phyloP scores from a whole-genome alignment of 1,140 invertebrate species.

The Pseudobourletiella spinata region DNA sequence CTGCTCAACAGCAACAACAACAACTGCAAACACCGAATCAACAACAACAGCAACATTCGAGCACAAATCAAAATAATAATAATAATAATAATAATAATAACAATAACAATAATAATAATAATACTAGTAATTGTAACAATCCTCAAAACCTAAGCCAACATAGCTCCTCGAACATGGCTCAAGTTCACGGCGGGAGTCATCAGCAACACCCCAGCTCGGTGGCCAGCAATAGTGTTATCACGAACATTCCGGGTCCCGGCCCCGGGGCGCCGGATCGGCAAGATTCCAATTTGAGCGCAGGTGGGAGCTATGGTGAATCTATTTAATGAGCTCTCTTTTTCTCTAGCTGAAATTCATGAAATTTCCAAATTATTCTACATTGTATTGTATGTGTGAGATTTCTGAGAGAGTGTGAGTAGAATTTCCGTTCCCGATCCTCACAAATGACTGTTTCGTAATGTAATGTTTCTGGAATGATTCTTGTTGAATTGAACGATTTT shows the following conservation, averaged over 20 bases:
- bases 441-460: too few relatives aligned
- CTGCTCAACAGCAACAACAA: not conserved
- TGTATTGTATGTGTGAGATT: too few relatives aligned
- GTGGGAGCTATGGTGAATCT: conserved; percentile 49
- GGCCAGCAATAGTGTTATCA: not conserved
- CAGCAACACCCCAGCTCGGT: conserved; percentile 1
- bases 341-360: not conserved
- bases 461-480: too few relatives aligned
- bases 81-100: not conserved
- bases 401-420: too few relatives aligned
- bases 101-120: not conserved
- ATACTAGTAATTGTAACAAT: not conserved
- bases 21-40: not conserved
- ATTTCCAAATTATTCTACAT: too few relatives aligned
- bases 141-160: not conserved
- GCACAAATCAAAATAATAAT: too few relatives aligned
- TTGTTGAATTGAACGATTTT: too few relatives aligned
- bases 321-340: conserved; percentile 15
- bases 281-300: conserved; percentile 92
- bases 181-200: not conserved
- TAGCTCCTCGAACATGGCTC: not conserved
- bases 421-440: too few relatives aligned
- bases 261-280: conserved; percentile 42
- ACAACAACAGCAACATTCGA: not conserved
- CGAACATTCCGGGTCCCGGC: conserved; percentile 42